phyloP scores from a whole-genome alignment of 2,888 invertebrate genomes.

The Aromia moschata region DNA sequence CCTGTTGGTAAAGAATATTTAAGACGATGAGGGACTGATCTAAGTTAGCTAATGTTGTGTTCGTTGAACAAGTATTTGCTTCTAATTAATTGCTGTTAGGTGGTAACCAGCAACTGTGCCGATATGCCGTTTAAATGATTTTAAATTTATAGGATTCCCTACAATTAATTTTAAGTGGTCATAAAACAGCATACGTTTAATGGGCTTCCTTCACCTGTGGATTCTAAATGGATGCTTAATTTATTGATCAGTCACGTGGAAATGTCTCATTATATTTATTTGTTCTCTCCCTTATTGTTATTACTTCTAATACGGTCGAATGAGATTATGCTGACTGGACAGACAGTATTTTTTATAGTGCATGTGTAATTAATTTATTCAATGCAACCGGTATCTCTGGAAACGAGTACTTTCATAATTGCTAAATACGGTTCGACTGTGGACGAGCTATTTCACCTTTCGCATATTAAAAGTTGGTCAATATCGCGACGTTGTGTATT shows the following conservation, averaged over 20 bases:
- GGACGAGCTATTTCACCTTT: conserved; percentile 14
- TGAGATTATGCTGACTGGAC: background rate
- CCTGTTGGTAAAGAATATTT: no score
- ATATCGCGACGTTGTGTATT: conserved; percentile 1
- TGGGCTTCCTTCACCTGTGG: background rate
- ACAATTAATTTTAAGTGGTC: background rate
- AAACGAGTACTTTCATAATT: conserved; percentile 15
- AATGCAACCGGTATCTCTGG: conserved; percentile 5
- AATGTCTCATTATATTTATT: conserved; percentile 4
- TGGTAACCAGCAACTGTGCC: no score
- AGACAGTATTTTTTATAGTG: background rate
- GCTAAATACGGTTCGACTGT: conserved; percentile 12
- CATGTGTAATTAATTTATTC: conserved; percentile 5
- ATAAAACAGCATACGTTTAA: background rate
- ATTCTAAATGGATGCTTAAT: conserved; percentile 2
- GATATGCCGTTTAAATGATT: background rate
- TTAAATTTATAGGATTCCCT: background rate
- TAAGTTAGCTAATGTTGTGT: no score
- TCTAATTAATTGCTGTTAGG: background rate
- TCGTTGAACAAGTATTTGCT: background rate
- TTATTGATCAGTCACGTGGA: conserved; percentile 1
- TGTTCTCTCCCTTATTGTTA: background rate
- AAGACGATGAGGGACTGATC: no score
- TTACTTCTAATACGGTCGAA: background rate
- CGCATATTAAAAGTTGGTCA: conserved; percentile 11